Base-by-base conservation (phyloP, 92 coral and sea anemone genomes). In the Nematostella vectensis region DNA sequence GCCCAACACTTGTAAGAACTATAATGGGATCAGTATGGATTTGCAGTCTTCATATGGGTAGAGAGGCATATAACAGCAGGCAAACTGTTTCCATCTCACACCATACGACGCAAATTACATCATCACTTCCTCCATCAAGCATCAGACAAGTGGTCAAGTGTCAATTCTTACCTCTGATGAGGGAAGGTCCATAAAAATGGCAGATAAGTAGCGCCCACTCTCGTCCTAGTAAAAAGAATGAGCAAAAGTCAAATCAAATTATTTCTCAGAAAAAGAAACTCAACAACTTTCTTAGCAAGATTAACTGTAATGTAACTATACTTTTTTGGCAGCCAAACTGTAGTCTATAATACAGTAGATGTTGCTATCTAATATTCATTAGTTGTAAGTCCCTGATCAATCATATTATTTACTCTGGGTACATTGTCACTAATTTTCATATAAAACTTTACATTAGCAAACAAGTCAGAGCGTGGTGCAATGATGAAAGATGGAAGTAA, bases 181-280 rank as follows among this genome's bases (percentile, higher is more conserved):
- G 4, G 98, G 98, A 38, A 91, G 70, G 55, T 91, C 96, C 80
- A 88, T 75, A 68, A 91, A 91, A 45, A 91, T 83, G n/a, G 85
- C 89, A 16, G 93, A 91, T 26, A 91, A 74, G 66, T 77, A 78
- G 52, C 98, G 67, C 11, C 96, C 98, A 75, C 68, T 82, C 48
- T 91, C 98, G 58, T 91, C 98, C 98, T 91, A 21, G 19, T 11
- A 69, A 59, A 45, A 9, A 51, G 33, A 25, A 56, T 18, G 18
- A 39, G 21, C 13, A 13, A 18, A 31, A n/a, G 3, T 44, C 27
- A 21, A 26, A 21, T 18, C 48, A 56, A 33, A 12, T 22, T 33
- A 15, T 15, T 33, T 33, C 8, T 33, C 6, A 33, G 40, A 6
- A 15, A 33, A 33, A 33, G 40, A 15, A 33, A 33, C 40, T 6